Base-by-base conservation (phyloP, 2,888 invertebrate species). In the Tetragnatha montana region DNA sequence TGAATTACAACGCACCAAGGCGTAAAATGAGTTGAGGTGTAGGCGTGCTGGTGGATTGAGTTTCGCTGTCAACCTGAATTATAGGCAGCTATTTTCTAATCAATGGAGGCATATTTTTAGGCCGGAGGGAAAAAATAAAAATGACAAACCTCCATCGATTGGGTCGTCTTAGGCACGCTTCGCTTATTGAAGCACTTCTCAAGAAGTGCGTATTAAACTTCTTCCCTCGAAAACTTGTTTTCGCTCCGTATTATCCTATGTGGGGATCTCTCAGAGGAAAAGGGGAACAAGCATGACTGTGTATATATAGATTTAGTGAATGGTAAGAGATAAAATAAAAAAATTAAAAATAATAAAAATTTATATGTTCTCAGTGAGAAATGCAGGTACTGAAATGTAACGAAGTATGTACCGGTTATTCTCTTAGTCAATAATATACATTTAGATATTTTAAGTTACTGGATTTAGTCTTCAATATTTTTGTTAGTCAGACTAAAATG, bases 51-150 rank as follows among this genome's bases (percentile, higher is more conserved):
- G 50, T 22, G 81, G 81, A 88, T 88, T 82, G 81, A 75, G 87
- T 78, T 88, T 88, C 81, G 71, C 82, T 87, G 87, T 88, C 87
- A 88, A 71, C 70, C 81, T 82, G 87, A 88, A 70, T 88, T 88
- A 88, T 82, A 88, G 60, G 81, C 82, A 82, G 87, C 87, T 88
- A 88, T 88, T 88, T 88, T 71, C 87, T 88, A 88, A 88, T 88
- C 87, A 88, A 88, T 81, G 81, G 76, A 76, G 75, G 87, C 87
- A 88, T 88, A 82, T 88, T 88, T 88, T 88, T 76, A 82, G 87
- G 78, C 73, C 50, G 51, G 47, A 51, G 76, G 70, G 10, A 78
- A 69, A n/a, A 19, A 6, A 76, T 35, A 12, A 50, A 85, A 68
- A 85, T 73, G 80, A 86, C 60, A 86, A 84, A 81, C 73, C 74